These are phyloP conservation scores for Mastigias papua DNA, from an alignment of 30 jellyfish, hydroid and myxozoan species.

Conservation along the genomic window DNA sequence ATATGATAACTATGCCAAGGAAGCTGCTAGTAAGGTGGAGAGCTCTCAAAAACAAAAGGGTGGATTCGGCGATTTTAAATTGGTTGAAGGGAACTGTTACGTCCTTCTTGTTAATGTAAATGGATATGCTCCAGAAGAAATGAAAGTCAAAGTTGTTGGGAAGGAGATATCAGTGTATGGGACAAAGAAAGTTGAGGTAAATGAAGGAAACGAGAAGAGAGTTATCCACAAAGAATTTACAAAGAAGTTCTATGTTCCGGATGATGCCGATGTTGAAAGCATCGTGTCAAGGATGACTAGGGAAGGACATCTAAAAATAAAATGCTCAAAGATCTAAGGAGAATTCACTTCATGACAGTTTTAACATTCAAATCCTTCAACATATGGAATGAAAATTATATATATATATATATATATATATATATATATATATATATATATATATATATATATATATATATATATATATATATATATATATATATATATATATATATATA, in stretches of 20 bases:
- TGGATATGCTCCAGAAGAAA: slow-evolving; percentile 81
- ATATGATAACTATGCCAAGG: slow-evolving; percentile 50
- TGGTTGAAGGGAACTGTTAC: slow-evolving; percentile 59
- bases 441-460: no score
- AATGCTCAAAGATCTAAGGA: slow-evolving; percentile 32
- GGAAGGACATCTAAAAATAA: slow-evolving; percentile 66
- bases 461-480: no score
- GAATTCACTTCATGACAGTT: not conserved
- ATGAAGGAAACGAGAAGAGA: slow-evolving; percentile 75
- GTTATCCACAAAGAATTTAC: slow-evolving; percentile 68
- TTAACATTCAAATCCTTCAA: not conserved
- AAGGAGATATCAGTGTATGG: slow-evolving; percentile 75
- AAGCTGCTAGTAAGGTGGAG: slow-evolving; percentile 2
- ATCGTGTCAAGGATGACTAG: slow-evolving; percentile 75
- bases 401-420: no score
- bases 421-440: no score
- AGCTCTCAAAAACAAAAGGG: slow-evolving; percentile 1
- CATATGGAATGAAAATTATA: no score
- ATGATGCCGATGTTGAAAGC: slow-evolving; percentile 64
- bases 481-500: no score
- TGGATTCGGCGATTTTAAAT: slow-evolving; percentile 64
- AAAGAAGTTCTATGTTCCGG: slow-evolving; percentile 65
- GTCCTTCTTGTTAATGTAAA: slow-evolving; percentile 56
- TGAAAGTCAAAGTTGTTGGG: slow-evolving; percentile 79
- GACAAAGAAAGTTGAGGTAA: slow-evolving; percentile 41